These are phyloP conservation scores for Dipodomys merriami DNA, from an alignment of 2,113 vertebrate genomes.

Conservation along the genomic window DNA sequence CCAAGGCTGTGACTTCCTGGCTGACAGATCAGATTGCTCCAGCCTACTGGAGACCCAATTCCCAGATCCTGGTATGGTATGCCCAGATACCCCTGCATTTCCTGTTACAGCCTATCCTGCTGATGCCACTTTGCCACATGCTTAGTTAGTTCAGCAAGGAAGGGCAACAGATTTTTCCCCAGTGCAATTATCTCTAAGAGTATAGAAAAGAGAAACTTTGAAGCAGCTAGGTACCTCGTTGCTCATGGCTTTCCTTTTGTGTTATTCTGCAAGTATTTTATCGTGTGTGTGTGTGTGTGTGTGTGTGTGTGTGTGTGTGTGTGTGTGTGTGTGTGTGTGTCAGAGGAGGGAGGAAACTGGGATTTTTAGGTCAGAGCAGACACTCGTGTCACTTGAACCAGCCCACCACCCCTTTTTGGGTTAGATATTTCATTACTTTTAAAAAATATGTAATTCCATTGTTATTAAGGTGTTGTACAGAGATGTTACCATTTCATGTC, in stretches of 20 bases:
- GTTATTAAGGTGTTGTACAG: too few relatives aligned
- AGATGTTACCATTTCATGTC: too few relatives aligned
- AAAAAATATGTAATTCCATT: too few relatives aligned
- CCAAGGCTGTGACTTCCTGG: conserved; percentile 98
- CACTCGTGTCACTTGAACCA: too few relatives aligned
- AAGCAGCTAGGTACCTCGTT: not conserved
- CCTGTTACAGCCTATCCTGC: not conserved
- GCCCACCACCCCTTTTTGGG: too few relatives aligned
- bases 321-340: not conserved
- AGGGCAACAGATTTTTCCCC: not conserved
- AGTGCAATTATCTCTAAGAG: not conserved
- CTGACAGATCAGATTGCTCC: conserved; percentile 99
- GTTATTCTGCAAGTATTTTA: not conserved
- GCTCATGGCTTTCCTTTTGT: not conserved
- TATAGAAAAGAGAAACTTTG: not conserved
- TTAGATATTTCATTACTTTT: too few relatives aligned
- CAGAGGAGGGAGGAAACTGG: too few relatives aligned
- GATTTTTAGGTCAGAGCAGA: too few relatives aligned
- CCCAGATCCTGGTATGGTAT: conserved; percentile 92
- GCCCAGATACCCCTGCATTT: not conserved
- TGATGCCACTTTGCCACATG: not conserved
- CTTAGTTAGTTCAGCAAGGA: not conserved
- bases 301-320: not conserved
- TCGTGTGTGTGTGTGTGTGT: too few relatives aligned
- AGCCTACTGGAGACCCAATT: conserved; percentile 98